These are phyloP conservation scores for Unio pictorum DNA, from an alignment of 2,888 invertebrate species.

Conservation along the genomic window DNA sequence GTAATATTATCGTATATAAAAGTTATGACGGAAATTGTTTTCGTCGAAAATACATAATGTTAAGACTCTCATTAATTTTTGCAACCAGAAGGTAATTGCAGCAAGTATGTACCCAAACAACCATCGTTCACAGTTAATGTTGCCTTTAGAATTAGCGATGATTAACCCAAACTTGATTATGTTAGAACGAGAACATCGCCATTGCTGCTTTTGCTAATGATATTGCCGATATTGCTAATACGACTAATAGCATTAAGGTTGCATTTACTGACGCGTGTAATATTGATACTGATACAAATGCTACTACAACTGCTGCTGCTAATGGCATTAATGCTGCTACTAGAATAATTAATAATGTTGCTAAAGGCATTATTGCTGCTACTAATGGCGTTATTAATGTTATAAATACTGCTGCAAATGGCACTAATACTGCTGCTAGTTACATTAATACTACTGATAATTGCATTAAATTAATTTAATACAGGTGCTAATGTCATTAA, in stretches of 20 bases:
- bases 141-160: too few species aligned
- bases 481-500: neutral
- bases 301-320: constrained; percentile 1
- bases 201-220: neutral
- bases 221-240: neutral
- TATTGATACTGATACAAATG: too few species aligned
- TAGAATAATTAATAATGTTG: neutral
- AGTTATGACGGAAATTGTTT: too few species aligned
- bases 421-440: constrained; percentile 1
- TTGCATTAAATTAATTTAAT: neutral
- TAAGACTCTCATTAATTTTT: too few species aligned
- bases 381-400: neutral
- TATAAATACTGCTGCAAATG: neutral
- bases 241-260: neutral
- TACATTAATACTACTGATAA: neutral
- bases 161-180: too few species aligned
- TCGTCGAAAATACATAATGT: too few species aligned
- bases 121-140: too few species aligned
- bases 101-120: too few species aligned
- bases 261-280: neutral
- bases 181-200: too few species aligned
- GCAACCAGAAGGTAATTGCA: too few species aligned
- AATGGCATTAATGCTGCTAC: constrained; percentile 3
- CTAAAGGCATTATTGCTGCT: neutral
- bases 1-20: too few species aligned